A percentile compares a stretch with the other conserved stretches of the same genome.
phyloP scores from a whole-genome alignment of 2,888 invertebrate genomes.

The Ochropacha duplaris region DNA sequence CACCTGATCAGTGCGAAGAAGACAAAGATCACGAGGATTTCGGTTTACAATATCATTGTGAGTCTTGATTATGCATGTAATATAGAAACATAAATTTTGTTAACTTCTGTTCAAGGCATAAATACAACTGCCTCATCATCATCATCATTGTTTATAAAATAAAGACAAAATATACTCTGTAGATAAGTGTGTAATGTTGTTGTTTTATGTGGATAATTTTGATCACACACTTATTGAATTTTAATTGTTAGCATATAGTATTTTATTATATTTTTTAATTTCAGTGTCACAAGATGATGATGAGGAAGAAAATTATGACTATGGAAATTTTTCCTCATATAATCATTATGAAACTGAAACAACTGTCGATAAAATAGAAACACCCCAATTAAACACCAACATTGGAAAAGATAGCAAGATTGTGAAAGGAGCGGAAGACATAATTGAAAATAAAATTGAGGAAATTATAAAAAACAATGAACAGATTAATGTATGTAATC shows the following conservation, averaged over 20 bases:
- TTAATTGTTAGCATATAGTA: too few species aligned
- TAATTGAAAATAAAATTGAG: conserved; percentile 17
- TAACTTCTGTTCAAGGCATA: too few species aligned
- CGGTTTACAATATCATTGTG: conserved; percentile 71
- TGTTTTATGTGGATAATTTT: background rate
- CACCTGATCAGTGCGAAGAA: conserved; percentile 85
- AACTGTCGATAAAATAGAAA: conserved; percentile 22
- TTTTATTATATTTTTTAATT: conserved; percentile 8
- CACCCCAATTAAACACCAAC: background rate
- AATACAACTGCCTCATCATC: conserved; percentile 1
- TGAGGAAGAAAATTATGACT: conserved; percentile 63
- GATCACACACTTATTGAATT: conserved; percentile 4
- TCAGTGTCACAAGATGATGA: conserved; percentile 73
- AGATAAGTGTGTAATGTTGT: background rate
- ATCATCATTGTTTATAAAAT: conserved; percentile 3
- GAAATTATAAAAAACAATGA: conserved; percentile 23
- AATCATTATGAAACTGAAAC: conserved; percentile 44
- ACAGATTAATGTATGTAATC: conserved; percentile 15
- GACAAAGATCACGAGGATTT: conserved; percentile 83
- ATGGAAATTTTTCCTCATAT: conserved; percentile 59
- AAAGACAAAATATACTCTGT: background rate
- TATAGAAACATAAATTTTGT: conserved; percentile 8
- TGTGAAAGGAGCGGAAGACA: conserved; percentile 18
- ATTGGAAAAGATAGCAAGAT: conserved; percentile 8
- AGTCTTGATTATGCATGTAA: conserved; percentile 31